phyloP scores from a whole-genome alignment of 2,113 vertebrate species.

The Phylloscopus whistleri region DNA sequence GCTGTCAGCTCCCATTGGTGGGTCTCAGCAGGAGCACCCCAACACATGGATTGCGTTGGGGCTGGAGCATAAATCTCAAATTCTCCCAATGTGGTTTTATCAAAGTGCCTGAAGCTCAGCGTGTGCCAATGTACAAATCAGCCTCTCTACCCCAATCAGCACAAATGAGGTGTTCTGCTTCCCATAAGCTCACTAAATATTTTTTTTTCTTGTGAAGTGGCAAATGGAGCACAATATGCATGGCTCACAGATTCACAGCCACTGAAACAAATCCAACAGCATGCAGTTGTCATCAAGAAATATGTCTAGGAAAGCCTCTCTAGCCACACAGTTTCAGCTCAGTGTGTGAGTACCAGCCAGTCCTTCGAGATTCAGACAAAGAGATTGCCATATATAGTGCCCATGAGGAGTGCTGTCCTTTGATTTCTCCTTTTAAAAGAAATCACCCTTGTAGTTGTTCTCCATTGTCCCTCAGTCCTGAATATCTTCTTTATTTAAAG shows the following conservation, averaged over 20 bases:
- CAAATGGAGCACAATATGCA: conserved; percentile 27
- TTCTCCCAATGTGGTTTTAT: neutral
- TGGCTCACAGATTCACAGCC: conserved; percentile 20
- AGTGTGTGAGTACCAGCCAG: neutral
- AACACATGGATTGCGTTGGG: neutral
- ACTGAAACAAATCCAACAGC: conserved; percentile 45
- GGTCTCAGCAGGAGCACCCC: conserved; percentile 23
- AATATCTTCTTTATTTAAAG: conserved; percentile 32
- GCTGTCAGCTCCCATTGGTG: conserved; percentile 20
- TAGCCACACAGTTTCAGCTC: conserved; percentile 2
- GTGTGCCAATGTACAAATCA: neutral
- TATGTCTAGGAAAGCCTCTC: conserved; percentile 38
- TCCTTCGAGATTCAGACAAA: conserved; percentile 41
- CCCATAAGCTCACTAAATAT: conserved; percentile 30
- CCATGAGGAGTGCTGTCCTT: conserved; percentile 17
- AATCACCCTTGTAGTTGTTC: conserved; percentile 21
- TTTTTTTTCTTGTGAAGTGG: conserved; percentile 29
- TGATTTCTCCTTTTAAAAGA: conserved; percentile 42
- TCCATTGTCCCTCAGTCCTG: neutral
- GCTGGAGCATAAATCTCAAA: neutral
- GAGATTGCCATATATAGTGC: conserved; percentile 1
- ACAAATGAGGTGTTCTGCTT: conserved; percentile 25
- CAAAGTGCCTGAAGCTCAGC: neutral
- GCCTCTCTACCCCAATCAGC: neutral
- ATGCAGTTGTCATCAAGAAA: conserved; percentile 54